Conservation (phyloP, 2,888 invertebrate genomes). For the Diachrysia chrysitis region DNA sequence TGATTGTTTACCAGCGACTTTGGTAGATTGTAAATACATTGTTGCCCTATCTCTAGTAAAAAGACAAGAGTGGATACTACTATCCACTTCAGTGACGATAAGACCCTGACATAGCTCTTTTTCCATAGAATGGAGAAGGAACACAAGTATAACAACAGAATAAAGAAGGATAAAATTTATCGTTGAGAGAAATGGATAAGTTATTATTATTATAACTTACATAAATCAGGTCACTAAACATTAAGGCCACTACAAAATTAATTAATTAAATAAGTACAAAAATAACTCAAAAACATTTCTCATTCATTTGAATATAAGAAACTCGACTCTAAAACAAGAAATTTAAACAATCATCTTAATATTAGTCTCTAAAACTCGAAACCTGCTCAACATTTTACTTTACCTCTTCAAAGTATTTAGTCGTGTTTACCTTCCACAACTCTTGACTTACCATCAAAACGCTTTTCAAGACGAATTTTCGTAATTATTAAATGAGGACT, state of each 20-base stretch:
- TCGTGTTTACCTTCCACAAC: constrained; percentile 46
- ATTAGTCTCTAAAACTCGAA: constrained; percentile 29
- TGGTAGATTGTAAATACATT: no score
- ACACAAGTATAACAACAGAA: no score
- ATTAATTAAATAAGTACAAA: neutral
- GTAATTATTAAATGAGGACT: constrained; percentile 58
- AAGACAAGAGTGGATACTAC: no score
- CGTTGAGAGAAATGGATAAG: no score
- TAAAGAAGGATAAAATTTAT: no score
- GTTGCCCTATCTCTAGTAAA: no score
- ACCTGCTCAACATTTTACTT: constrained; percentile 25
- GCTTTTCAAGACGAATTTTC: constrained; percentile 42
- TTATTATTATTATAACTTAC: no score
- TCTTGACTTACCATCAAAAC: constrained; percentile 47
- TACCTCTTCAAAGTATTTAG: constrained; percentile 44
- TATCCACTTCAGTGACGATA: no score
- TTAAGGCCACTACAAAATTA: neutral
- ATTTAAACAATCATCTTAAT: constrained; percentile 44
- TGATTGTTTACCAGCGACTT: no score
- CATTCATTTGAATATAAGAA: constrained; percentile 6
- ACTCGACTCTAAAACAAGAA: constrained; percentile 27
- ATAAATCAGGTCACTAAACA: neutral
- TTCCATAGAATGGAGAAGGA: no score
- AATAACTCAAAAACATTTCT: neutral
- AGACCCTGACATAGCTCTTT: no score